phyloP scores from a whole-genome alignment of 23 tunicate species.

The Halocynthia aurantium region DNA sequence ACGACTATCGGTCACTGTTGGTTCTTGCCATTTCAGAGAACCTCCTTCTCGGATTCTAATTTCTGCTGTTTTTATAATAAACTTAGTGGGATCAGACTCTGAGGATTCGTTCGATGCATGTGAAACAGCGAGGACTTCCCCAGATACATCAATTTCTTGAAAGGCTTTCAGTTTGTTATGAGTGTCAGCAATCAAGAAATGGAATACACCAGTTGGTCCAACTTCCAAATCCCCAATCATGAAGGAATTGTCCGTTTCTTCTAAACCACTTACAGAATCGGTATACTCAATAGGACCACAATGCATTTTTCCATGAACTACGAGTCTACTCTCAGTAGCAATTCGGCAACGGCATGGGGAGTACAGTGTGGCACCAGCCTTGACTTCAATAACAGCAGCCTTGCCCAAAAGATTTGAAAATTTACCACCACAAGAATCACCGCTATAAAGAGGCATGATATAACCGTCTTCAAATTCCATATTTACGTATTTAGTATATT shows the following conservation, averaged over 20 bases:
- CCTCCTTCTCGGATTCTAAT: conserved; percentile 16
- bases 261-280: background rate
- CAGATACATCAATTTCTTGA: conserved; percentile 8
- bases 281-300: conserved; percentile 20
- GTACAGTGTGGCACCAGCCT: background rate
- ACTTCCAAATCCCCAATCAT: background rate
- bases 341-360: conserved; percentile 16
- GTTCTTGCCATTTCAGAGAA: conserved; percentile 8
- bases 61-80: conserved; percentile 2
- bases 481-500: background rate
- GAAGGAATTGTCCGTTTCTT: background rate
- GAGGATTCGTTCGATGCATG: background rate
- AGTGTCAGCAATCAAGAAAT: background rate
- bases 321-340: conserved; percentile 3
- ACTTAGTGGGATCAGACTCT: no score
- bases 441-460: conserved; percentile 14
- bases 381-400: background rate
- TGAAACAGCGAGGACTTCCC: conserved; percentile 1
- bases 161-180: conserved; percentile 2
- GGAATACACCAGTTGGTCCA: background rate
- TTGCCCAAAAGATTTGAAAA: background rate
- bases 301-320: background rate
- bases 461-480: background rate
- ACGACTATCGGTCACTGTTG: background rate
- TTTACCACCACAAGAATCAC: conserved; percentile 14